Base-by-base conservation (phyloP, 2,888 invertebrate genomes). In the Andrena dorsata region DNA sequence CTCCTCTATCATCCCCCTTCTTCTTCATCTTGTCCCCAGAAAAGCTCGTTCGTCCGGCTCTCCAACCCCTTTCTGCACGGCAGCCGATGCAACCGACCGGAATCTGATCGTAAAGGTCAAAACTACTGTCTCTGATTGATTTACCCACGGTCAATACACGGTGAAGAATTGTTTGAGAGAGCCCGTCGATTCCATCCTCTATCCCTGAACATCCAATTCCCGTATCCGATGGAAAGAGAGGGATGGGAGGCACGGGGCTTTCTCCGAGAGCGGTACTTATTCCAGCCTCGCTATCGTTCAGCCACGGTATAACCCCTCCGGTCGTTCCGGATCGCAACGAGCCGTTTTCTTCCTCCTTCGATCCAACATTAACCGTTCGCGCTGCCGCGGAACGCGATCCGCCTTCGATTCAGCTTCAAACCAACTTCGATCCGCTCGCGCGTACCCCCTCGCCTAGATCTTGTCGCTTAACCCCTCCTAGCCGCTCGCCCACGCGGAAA, bases 101-200 rank as follows among this genome's bases (percentile, higher is more conserved):
- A 86, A 88, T 87, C 84, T 65, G 88, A 86, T 88, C 88, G 87
- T 78, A 84, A 86, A 88, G 88, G 84, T 88, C 88, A 86, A 87
- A 88, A 88, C 88, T 83, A 88, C 88, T 88, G 88, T 88, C 86
- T 79, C 87, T 88, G 88, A 88, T 88, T 88, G 88, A 88, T 88
- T 88, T 88, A 88, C 86, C 87, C 88, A 88, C 86, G 88, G 87
- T 88, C 88, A 88, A 88, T 88, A 88, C 88, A 86, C 88, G 86
- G 77, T 82, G 87, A 88, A 86, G 88, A 88, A 88, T 88, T 80
- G 88, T 81, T 88, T 73, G 79, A 81, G 78, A 76, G 86, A 56
- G 70, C 79, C 69, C 85, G 76, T 83, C 79, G 85, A 79, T 83
- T 86, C 85, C 49, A 63, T 65, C 73, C 82, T 78, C 77, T 64